Percentiles rank a stretch among this genome's conserved stretches.
phyloP scores from a whole-genome alignment of 2,113 vertebrate genomes.

The Oryzias javanicus region DNA sequence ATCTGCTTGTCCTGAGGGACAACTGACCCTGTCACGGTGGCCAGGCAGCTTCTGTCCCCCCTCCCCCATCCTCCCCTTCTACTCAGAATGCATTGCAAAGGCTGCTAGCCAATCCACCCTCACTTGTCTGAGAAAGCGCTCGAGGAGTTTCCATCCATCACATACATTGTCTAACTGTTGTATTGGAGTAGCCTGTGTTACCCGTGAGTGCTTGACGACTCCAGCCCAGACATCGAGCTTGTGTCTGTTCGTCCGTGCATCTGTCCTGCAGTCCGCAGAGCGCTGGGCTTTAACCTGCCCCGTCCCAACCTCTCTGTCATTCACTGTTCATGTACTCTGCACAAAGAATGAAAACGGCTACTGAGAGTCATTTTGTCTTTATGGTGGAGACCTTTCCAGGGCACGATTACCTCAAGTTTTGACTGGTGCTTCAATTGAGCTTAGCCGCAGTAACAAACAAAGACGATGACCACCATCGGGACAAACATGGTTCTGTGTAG shows the following conservation, averaged over 20 bases:
- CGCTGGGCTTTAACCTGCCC: conserved; percentile 68
- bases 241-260: conserved; percentile 66
- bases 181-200: conserved; percentile 65
- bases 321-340: conserved; percentile 64
- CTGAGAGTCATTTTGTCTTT: conserved; percentile 66
- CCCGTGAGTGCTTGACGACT: conserved; percentile 68
- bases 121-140: conserved; percentile 71
- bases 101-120: conserved; percentile 69
- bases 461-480: conserved; percentile 52
- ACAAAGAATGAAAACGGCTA: conserved; percentile 66
- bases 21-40: conserved; percentile 73
- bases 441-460: conserved; percentile 11
- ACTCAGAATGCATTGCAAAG: conserved; percentile 76
- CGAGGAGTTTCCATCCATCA: conserved; percentile 74
- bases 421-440: conserved; percentile 10
- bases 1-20: conserved; percentile 75
- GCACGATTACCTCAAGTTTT: conserved; percentile 16
- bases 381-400: conserved; percentile 51
- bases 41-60: conserved; percentile 69
- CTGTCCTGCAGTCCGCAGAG: conserved; percentile 66
- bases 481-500: conserved; percentile 65
- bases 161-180: conserved; percentile 71
- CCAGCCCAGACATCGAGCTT: conserved; percentile 62
- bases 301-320: conserved; percentile 67
- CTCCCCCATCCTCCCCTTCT: conserved; percentile 58